These are phyloP conservation scores for Sebastes itinus DNA, from an alignment of 2,797 vertebrate genomes.

Conservation along the genomic window DNA sequence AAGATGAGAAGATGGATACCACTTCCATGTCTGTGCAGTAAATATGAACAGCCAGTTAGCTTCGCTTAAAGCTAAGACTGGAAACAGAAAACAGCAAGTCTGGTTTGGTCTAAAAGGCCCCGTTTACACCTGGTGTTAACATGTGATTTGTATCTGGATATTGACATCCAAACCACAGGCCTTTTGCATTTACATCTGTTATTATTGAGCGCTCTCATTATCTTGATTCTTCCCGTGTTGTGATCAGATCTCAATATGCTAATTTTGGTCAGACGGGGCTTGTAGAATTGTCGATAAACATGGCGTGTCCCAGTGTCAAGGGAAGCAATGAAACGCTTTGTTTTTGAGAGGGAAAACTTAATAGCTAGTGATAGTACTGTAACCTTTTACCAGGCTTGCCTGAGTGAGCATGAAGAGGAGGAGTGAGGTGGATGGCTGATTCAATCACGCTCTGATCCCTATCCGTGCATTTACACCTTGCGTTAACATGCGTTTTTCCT, in stretches of 20 bases:
- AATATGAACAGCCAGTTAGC: not conserved
- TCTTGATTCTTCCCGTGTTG: not conserved
- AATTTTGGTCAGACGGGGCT: not conserved
- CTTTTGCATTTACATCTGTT: not conserved
- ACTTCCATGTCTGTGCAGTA: not conserved
- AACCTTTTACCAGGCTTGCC: not conserved
- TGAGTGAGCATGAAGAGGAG: not conserved
- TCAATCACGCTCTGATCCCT: accelerated
- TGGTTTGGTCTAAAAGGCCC: not conserved
- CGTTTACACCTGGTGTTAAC: not conserved
- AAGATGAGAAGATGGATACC: not conserved
- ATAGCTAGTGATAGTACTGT: not conserved
- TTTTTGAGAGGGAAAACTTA: not conserved
- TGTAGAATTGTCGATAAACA: not conserved
- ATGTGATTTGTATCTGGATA: not conserved
- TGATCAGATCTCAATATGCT: not conserved
- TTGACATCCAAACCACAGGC: not conserved
- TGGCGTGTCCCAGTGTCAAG: not conserved
- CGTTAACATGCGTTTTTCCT: not conserved
- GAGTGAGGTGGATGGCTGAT: not conserved
- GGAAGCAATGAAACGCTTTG: not conserved
- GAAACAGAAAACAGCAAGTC: not conserved
- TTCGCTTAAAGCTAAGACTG: not conserved
- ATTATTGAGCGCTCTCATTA: not conserved
- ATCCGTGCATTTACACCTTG: not conserved